phyloP scores from a whole-genome alignment of 1,140 invertebrate genomes.

The Carcinoscorpius rotundicauda region DNA sequence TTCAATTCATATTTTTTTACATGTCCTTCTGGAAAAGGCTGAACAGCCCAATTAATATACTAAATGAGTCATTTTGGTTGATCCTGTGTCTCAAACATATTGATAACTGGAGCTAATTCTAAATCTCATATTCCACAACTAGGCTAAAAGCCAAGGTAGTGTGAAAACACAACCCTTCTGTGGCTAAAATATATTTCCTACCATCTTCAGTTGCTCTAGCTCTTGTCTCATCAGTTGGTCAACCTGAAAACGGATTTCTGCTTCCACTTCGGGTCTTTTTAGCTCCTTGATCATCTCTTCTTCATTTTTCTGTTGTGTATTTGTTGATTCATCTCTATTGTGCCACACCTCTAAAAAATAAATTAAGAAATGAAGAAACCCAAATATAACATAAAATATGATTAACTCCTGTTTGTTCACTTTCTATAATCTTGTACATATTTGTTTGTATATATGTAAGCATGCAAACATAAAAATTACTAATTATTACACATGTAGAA shows the following conservation, averaged over 20 bases:
- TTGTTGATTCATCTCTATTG: slow-evolving; percentile 49
- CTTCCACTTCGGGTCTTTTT: slow-evolving; percentile 67
- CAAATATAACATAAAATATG: not conserved
- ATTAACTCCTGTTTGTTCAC: not conserved
- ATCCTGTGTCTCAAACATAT: too few relatives aligned
- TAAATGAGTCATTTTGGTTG: too few relatives aligned
- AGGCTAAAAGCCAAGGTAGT: too few relatives aligned
- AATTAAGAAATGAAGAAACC: slow-evolving; percentile 1
- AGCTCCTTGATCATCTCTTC: slow-evolving; percentile 60
- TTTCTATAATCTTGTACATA: too few relatives aligned
- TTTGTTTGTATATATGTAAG: too few relatives aligned
- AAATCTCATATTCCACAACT: slow-evolving; percentile 38
- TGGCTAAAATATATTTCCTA: slow-evolving; percentile 21
- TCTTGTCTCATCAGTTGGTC: slow-evolving; percentile 77
- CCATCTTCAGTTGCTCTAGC: slow-evolving; percentile 59
- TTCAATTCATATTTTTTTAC: too few relatives aligned
- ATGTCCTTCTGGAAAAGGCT: too few relatives aligned
- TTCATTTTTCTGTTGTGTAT: slow-evolving; percentile 57
- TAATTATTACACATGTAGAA: slow-evolving; percentile 6
- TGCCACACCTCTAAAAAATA: slow-evolving; percentile 58
- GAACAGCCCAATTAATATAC: too few relatives aligned
- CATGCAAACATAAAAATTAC: slow-evolving; percentile 1
- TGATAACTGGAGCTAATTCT: too few relatives aligned
- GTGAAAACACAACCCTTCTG: too few relatives aligned
- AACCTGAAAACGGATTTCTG: slow-evolving; percentile 64